Evolutionary conservation across 1,140 invertebrate species (phyloP), one percentile per base, ranked within the genome.

Genomic region (Drosophila parvula): DNA sequence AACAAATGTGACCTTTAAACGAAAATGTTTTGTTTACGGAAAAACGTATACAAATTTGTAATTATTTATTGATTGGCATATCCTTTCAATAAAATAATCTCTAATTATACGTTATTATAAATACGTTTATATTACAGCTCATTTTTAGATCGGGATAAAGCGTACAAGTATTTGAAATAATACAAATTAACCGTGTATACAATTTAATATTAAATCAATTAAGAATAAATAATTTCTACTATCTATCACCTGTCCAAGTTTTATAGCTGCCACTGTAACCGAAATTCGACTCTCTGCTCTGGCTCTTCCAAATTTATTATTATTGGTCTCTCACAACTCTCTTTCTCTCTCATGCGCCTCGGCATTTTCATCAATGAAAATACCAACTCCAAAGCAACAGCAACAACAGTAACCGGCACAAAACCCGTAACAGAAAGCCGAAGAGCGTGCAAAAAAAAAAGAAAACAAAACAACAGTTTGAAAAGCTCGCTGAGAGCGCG

Each of bases 331-430:
- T 64, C 41, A 16, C 57, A 30, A 34, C 22, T 7, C 14, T 34
- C 1, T 38, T 30, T 10, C 59, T 40, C 47, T 14, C 61, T 34
- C 48, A 59, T 41, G 34, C 48, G 47, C 62, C 59, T 58, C 32
- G 50, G 59, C 55, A 78, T 89, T 88, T 88, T 88, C 77, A 88
- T 88, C 80, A 88, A 88, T 88, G 84, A 89, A 88, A 74, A 78
- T 59, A 57, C 53, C 40, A 58, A 76, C 45, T 65, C 59, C 57
- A 34, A 43, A 41, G 51, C 60, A 60, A 78, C 12, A 78, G 40
- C 79, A 86, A 83, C 77, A 89, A 89, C 81, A 79, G 64, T 63
- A 74, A 78, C 84, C 84, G 84, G 84, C 84, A 80, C 40, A 69
- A 77, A 62, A 64, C 61, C 79, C 76, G 83, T 74, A 64, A 71